A percentile compares a stretch with the other conserved stretches of the same genome.
phyloP scores from a whole-genome alignment of 2,888 invertebrate species.

The Lagria hirta region DNA sequence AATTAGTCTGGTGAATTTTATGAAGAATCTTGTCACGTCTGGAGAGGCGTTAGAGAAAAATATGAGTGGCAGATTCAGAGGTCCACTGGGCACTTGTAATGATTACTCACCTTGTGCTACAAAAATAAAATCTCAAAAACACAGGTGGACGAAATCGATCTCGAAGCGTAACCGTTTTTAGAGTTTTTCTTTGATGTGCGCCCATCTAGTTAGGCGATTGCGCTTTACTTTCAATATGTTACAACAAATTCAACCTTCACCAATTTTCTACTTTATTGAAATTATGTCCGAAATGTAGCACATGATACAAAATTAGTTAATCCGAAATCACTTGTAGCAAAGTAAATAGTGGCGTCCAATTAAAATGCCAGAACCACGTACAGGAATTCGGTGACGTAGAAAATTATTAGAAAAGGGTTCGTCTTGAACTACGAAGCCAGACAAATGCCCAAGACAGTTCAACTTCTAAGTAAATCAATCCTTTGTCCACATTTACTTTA shows the following conservation, averaged over 20 bases:
- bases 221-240: conserved; percentile 7
- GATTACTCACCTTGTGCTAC: conserved; percentile 10
- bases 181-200: conserved; percentile 10
- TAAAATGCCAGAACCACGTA: conserved; percentile 9
- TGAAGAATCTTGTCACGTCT: conserved; percentile 16
- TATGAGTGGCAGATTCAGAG: conserved; percentile 7
- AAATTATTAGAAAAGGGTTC: conserved; percentile 19
- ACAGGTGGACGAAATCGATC: conserved; percentile 12
- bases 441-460: conserved; percentile 12
- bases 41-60: conserved; percentile 12
- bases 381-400: conserved; percentile 15
- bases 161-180: conserved; percentile 9
- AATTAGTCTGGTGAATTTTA: conserved; percentile 18
- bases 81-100: conserved; percentile 18
- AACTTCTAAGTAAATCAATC: conserved; percentile 10
- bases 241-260: conserved; percentile 10
- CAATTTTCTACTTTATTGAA: conserved; percentile 26
- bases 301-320: too few relatives aligned
- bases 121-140: conserved; percentile 5
- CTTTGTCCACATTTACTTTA: too few relatives aligned
- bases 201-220: conserved; percentile 4
- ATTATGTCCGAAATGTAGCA: conserved; percentile 26
- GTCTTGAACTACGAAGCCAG: conserved; percentile 5
- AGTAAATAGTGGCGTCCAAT: conserved; percentile 12
- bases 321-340: too few relatives aligned